Conservation (phyloP, 1,140 invertebrate genomes). For the Mercenaria mercenaria region DNA sequence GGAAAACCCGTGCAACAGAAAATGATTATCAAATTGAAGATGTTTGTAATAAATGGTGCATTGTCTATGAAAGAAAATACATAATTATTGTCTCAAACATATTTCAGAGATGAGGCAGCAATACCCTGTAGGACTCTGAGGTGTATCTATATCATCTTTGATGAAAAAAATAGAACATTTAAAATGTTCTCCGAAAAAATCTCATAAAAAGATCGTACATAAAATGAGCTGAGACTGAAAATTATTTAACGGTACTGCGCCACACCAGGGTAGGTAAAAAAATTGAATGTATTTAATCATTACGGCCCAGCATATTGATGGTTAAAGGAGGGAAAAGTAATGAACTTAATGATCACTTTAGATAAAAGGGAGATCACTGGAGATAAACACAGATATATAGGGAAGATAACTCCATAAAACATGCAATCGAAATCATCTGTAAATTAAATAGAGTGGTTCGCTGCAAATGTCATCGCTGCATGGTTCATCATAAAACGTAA, state of each 20-base stretch:
- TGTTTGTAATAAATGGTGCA: no score
- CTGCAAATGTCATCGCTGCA: background rate
- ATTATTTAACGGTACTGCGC: background rate
- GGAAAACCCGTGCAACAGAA: no score
- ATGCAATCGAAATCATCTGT: background rate
- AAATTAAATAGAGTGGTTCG: slow-evolving; percentile 4
- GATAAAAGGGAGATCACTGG: slow-evolving; percentile 59
- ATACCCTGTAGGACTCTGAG: no score
- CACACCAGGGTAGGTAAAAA: background rate
- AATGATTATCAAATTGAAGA: no score
- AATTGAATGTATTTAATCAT: slow-evolving; percentile 49
- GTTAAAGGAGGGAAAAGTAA: slow-evolving; percentile 6
- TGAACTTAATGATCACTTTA: slow-evolving; percentile 46
- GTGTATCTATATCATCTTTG: no score
- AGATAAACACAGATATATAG: slow-evolving; percentile 13
- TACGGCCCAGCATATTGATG: slow-evolving; percentile 29
- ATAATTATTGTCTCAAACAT: no score
- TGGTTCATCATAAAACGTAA: background rate
- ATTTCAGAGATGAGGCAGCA: no score
- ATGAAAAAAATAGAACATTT: no score
- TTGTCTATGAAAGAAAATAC: no score
- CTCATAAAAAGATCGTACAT: background rate
- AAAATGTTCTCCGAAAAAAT: no score
- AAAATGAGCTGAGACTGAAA: background rate
- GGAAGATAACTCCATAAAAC: background rate